Evolutionary conservation across 2,888 invertebrate genomes (phyloP).

Genomic region (Linhomoeus sp.): DNA sequence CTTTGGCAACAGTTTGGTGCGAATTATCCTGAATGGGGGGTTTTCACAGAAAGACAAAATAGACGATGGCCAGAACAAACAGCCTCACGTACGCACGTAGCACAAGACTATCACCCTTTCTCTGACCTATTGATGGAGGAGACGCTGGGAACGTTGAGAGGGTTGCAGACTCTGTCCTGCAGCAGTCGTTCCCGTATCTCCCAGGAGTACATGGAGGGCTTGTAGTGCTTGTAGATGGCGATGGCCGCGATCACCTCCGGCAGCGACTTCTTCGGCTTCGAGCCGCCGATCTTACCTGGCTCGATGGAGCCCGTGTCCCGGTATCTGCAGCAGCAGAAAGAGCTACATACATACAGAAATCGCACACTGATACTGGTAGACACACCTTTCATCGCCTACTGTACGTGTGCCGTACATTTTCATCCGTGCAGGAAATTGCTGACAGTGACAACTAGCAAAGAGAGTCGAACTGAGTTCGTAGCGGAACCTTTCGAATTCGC

Average conservation of each 20-base stretch:
- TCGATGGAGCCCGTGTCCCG: constrained; percentile 12
- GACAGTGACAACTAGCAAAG: too few species aligned
- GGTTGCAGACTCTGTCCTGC: constrained; percentile 8
- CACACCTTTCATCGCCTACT: too few species aligned
- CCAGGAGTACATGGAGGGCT: constrained; percentile 12
- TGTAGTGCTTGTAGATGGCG: constrained; percentile 11
- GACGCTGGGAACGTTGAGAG: constrained; percentile 10
- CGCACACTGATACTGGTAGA: too few species aligned
- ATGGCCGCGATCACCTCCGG: constrained; percentile 12
- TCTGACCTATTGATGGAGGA: constrained; percentile 10
- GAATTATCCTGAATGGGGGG: constrained; percentile 6
- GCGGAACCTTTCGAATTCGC: too few species aligned
- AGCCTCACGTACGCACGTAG: not conserved
- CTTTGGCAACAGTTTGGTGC: constrained; percentile 2
- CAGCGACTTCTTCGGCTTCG: constrained; percentile 12
- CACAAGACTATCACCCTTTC: too few species aligned
- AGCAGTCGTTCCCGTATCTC: constrained; percentile 11
- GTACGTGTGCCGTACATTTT: too few species aligned
- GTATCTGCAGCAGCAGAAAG: constrained; percentile 6
- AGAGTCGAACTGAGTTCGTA: too few species aligned
- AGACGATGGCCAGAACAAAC: too few species aligned
- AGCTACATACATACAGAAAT: too few species aligned
- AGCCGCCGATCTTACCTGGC: constrained; percentile 12
- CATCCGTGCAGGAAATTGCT: too few species aligned
- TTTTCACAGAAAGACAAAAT: too few species aligned